Evolutionary conservation across 2,888 invertebrate species (phyloP).

Genomic region (Sinopyrophorus schimmeli): DNA sequence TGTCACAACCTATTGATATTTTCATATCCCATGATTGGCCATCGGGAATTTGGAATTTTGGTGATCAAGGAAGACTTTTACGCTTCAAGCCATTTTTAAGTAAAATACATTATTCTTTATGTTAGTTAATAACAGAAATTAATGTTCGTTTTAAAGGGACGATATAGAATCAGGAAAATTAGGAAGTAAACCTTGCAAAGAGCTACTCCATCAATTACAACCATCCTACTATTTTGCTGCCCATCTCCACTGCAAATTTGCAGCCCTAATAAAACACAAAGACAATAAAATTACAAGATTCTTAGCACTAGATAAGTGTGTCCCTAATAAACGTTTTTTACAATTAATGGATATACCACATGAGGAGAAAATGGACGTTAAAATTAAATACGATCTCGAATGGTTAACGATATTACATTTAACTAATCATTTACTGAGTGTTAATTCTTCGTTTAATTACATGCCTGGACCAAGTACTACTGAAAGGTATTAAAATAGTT

Average conservation of each 20-base stretch:
- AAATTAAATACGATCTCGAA: slow-evolving; percentile 82
- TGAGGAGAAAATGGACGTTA: slow-evolving; percentile 59
- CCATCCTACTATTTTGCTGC: slow-evolving; percentile 97
- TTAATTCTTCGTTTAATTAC: slow-evolving; percentile 69
- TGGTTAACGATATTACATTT: slow-evolving; percentile 88
- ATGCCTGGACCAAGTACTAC: slow-evolving; percentile 79
- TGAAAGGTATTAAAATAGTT: slow-evolving; percentile 60
- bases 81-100: slow-evolving; percentile 79
- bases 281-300: slow-evolving; percentile 73
- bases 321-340: slow-evolving; percentile 85
- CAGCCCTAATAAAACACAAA: slow-evolving; percentile 80
- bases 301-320: slow-evolving; percentile 94
- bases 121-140: too few species aligned
- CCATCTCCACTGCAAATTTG: slow-evolving; percentile 95
- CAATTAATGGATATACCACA: slow-evolving; percentile 73
- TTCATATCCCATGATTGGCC: slow-evolving; percentile 99
- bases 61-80: slow-evolving; percentile 74
- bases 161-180: slow-evolving; percentile 81
- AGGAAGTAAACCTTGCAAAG: slow-evolving; percentile 87
- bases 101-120: too few species aligned
- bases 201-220: slow-evolving; percentile 76
- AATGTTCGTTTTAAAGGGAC: too few species aligned
- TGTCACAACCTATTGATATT: slow-evolving; percentile 74
- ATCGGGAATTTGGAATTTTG: slow-evolving; percentile 80
- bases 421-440: slow-evolving; percentile 86